A percentile compares a stretch with the other conserved stretches of the same genome.
phyloP scores from a whole-genome alignment of 2,113 vertebrate species.

The Nothobranchius kuhntae region DNA sequence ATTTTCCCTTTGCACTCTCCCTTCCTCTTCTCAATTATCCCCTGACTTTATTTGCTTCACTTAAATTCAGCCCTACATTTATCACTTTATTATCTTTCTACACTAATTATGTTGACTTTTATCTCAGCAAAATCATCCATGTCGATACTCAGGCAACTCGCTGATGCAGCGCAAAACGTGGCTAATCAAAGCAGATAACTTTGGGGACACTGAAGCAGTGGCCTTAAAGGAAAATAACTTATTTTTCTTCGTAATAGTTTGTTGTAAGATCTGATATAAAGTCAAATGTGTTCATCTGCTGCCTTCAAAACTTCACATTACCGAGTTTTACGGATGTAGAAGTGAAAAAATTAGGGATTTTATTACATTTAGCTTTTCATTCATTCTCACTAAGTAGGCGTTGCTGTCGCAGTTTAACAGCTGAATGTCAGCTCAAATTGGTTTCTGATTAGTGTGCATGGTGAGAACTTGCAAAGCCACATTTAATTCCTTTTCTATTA shows the following conservation, averaged over 20 bases:
- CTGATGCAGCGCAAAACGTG: slow-evolving; percentile 47
- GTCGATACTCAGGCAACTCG: slow-evolving; percentile 24
- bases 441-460: slow-evolving; percentile 51
- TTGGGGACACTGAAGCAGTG: slow-evolving; percentile 20
- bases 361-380: slow-evolving; percentile 13
- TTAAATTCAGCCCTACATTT: slow-evolving; percentile 45
- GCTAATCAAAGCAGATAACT: slow-evolving; percentile 44
- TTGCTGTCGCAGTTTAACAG: slow-evolving; percentile 26
- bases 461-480: slow-evolving; percentile 52
- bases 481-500: slow-evolving; percentile 69
- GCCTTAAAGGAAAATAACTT: slow-evolving; percentile 12
- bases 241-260: slow-evolving; percentile 14
- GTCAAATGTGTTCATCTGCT: background rate
- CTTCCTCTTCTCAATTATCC: slow-evolving; percentile 37
- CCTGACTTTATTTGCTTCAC: slow-evolving; percentile 40
- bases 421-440: slow-evolving; percentile 55
- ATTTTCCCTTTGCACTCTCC: slow-evolving; percentile 19
- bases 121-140: slow-evolving; percentile 50
- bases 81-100: slow-evolving; percentile 59
- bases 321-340: slow-evolving; percentile 6
- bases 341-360: background rate
- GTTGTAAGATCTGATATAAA: slow-evolving; percentile 12
- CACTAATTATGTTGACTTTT: slow-evolving; percentile 60
- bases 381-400: slow-evolving; percentile 21
- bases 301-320: background rate